Evolutionary conservation across 53 echinoderm and acorn worm species (phyloP).

Genomic region (Antedon mediterranea): DNA sequence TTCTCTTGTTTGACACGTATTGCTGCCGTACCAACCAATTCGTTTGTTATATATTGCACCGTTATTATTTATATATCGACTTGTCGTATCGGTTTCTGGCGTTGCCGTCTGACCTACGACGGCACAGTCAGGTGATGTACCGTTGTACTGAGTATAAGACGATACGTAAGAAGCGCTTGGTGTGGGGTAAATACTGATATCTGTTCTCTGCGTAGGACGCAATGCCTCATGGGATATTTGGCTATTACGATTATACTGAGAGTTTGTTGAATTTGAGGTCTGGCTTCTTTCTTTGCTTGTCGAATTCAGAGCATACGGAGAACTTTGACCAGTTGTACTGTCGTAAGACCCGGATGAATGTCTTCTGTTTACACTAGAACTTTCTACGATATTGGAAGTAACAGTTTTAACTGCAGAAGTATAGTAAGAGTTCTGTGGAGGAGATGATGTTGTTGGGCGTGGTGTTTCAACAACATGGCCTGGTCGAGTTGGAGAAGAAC

Average conservation of each 20-base stretch:
- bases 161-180: constrained; percentile 1
- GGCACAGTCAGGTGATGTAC: constrained; percentile 2
- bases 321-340: not conserved
- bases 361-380: not conserved
- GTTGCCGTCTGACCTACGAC: constrained; percentile 5
- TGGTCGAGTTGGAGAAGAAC: constrained; percentile 12
- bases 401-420: not conserved
- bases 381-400: not conserved
- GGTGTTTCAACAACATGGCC: not conserved
- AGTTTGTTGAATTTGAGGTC: not conserved
- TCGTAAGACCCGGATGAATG: not conserved
- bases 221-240: not conserved
- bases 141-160: not conserved
- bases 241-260: not conserved
- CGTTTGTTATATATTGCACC: constrained; percentile 63
- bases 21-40: constrained; percentile 67
- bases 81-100: constrained; percentile 18
- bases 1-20: constrained; percentile 36
- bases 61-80: constrained; percentile 46
- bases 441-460: constrained; percentile 3
- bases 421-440: not conserved
- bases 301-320: not conserved
- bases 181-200: constrained; percentile 18
- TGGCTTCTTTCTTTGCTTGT: not conserved
- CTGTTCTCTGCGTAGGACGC: constrained; percentile 8